phyloP scores from a whole-genome alignment of 37 sponge, comb jelly and placozoan species.

The Lycopodina hypogea region DNA sequence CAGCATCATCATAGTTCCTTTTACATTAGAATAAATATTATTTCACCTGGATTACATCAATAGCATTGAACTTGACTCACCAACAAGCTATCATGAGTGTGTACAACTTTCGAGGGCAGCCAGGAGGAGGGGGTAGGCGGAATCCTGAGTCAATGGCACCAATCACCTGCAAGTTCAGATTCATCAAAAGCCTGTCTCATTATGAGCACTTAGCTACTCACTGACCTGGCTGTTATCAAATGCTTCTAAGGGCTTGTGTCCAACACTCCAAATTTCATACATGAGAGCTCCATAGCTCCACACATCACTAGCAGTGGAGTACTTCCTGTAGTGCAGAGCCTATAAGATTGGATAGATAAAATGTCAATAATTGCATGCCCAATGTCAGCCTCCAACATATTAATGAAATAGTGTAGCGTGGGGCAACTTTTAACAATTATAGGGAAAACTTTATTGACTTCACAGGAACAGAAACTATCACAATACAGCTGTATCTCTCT shows the following conservation, averaged over 20 bases:
- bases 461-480: too few relatives aligned
- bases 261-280: constrained; percentile 1
- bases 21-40: too few relatives aligned
- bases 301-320: background rate
- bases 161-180: background rate
- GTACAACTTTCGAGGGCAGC: background rate
- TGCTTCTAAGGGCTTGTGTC: background rate
- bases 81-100: constrained; percentile 5
- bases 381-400: too few relatives aligned
- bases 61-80: too few relatives aligned
- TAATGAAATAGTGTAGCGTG: too few relatives aligned
- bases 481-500: too few relatives aligned
- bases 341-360: background rate
- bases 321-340: background rate
- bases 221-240: background rate
- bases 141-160: background rate
- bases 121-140: constrained; percentile 8
- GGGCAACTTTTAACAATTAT: too few relatives aligned
- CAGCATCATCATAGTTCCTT: too few relatives aligned
- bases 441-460: too few relatives aligned
- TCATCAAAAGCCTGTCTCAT: too few relatives aligned
- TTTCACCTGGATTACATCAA: too few relatives aligned
- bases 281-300: background rate
- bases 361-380: background rate
- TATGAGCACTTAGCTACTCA: too few relatives aligned